Base-by-base conservation (phyloP, 2,888 invertebrate species). In the Euplagia quadripunctaria region DNA sequence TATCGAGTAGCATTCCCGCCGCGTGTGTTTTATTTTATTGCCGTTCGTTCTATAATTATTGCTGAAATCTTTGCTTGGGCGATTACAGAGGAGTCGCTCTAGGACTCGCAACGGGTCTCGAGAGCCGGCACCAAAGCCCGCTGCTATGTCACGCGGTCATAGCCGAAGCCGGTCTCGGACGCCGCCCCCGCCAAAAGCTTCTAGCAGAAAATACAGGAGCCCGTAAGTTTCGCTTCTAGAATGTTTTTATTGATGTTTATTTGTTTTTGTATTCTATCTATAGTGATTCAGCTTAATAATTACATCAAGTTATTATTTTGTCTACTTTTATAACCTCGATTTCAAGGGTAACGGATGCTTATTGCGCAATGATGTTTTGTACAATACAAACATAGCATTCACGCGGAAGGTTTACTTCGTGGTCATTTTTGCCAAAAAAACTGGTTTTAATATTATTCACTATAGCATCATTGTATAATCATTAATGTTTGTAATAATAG, bases 131-230 rank as follows among this genome's bases (percentile, higher is more conserved):
- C 91, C 93, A 70, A 96, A 96, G 86, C 90, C 93, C 70, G 82
- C 90, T 55, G 91, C 86, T 66, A 94, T 96, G 94, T 93, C 96
- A 66, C 91, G 96, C 67, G 95, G 94, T 43, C 94, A 94, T 80
- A 96, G 94, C 87, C 89, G 96, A 85, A 96, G 95, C 94, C 96
- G 96, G 94, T 96, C 96, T 63, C 88, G 95, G 84, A 95, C 96
- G 88, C 95, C 95, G 88, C 95, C 96, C 87, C 95, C 95, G 91
- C 96, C 95, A 87, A 95, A 96, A 93, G 85, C 93, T 51, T 85
- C 94, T 9, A 92, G 88, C 87, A 92, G 95, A 83, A 96, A 96
- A 89, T 96, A 96, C 83, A 93, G 95, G 80, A 95, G 94, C 92
- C 95, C 95, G 96, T 96, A 87, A 94, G 95, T 93, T 79, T 73